These are phyloP conservation scores for Alces alces DNA, from an alignment of 2,113 vertebrate genomes.

Conservation along the genomic window DNA sequence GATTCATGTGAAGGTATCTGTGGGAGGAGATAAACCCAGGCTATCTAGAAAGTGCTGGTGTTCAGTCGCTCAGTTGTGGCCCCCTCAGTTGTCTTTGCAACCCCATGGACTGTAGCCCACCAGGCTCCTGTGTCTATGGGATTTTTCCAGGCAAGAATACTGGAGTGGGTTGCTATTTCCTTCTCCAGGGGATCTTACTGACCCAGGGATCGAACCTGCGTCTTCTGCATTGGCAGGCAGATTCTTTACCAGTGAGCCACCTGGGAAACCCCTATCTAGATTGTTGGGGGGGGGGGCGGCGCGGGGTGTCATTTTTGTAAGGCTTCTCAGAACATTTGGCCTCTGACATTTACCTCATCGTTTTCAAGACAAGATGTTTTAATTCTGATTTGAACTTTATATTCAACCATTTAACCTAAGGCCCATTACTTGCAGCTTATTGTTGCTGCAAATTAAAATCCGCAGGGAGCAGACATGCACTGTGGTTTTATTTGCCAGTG, in stretches of 20 bases:
- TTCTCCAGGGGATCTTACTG: not conserved
- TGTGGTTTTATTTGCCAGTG: conserved; percentile 49
- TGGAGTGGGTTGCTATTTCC: not conserved
- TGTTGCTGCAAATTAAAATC: conserved; percentile 60
- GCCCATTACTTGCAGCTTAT: conserved; percentile 57
- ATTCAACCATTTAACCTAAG: conserved; percentile 49
- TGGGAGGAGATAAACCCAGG: not conserved
- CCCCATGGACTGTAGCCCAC: not conserved
- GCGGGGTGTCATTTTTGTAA: not conserved
- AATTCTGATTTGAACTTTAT: conserved; percentile 43
- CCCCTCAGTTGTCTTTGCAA: not conserved
- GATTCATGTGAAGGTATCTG: not conserved
- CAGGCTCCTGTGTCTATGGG: not conserved
- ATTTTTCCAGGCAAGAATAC: not conserved
- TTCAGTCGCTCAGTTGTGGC: not conserved
- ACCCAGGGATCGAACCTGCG: not conserved
- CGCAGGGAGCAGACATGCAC: conserved; percentile 42
- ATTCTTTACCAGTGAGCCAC: not conserved
- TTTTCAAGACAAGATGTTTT: conserved; percentile 4
- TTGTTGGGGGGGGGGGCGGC: not conserved
- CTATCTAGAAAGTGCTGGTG: not conserved
- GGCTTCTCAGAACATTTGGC: not conserved
- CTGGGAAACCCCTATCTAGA: not conserved
- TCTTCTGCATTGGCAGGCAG: not conserved
- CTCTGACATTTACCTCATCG: not conserved